Evolutionary conservation across 2,113 vertebrate species (phyloP).

Genomic region (Protobothrops mucrosquamatus): DNA sequence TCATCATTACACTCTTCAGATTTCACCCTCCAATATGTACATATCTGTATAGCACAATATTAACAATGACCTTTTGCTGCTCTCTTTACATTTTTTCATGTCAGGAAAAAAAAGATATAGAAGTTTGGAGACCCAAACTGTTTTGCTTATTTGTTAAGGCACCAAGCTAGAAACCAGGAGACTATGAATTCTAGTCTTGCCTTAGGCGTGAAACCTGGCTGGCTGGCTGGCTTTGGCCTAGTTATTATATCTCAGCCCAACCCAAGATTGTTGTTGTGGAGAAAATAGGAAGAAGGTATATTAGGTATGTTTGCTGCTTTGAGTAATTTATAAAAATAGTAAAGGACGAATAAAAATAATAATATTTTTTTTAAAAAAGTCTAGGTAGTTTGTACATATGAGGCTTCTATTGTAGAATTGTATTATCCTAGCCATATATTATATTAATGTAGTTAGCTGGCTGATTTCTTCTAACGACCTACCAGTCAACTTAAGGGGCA

Average conservation of each 20-base stretch:
- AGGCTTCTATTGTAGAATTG: neutral
- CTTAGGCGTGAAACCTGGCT: neutral
- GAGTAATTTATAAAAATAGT: too few relatives aligned
- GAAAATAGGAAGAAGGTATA: neutral
- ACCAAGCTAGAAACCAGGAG: neutral
- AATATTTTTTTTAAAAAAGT: too few relatives aligned
- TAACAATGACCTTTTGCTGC: neutral
- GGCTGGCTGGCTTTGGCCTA: neutral
- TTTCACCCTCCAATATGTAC: neutral
- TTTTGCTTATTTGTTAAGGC: neutral
- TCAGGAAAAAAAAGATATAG: neutral
- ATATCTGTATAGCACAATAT: neutral
- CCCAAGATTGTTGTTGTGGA: neutral
- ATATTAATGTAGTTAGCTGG: neutral
- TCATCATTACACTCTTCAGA: conserved; percentile 9
- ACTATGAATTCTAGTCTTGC: neutral
- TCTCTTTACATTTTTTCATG: neutral
- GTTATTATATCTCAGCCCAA: neutral
- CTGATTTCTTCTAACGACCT: neutral
- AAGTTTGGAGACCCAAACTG: neutral
- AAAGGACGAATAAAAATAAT: too few relatives aligned
- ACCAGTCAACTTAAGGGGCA: neutral
- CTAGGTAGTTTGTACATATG: neutral
- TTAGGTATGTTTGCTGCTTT: too few relatives aligned
- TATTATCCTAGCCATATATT: neutral